phyloP scores from a whole-genome alignment of 1,140 invertebrate genomes.

The Mizuhopecten yessoensis region DNA sequence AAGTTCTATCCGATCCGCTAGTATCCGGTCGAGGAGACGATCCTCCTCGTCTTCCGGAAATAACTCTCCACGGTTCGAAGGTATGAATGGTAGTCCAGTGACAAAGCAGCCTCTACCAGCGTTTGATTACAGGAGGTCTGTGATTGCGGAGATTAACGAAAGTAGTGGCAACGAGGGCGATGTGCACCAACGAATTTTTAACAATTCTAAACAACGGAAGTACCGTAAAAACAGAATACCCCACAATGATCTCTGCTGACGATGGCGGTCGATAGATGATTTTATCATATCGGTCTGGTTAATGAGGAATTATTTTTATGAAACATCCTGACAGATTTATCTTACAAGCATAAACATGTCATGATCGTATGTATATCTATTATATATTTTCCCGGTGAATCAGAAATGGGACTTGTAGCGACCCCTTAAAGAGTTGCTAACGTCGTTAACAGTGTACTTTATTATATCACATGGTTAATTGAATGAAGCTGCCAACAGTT shows the following conservation, averaged over 20 bases:
- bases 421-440: too few relatives aligned
- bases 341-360: too few relatives aligned
- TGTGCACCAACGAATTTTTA: not conserved
- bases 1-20: not conserved
- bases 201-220: not conserved
- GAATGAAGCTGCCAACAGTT: not conserved
- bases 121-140: conserved; percentile 9
- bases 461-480: not conserved
- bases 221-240: not conserved
- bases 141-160: not conserved
- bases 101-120: not conserved
- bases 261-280: not conserved
- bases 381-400: not conserved
- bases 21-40: conserved; percentile 19
- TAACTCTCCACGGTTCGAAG: conserved; percentile 23
- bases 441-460: too few relatives aligned
- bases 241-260: not conserved
- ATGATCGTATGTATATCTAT: not conserved
- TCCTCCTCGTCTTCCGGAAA: conserved; percentile 37
- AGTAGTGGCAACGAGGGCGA: not conserved
- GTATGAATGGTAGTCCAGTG: conserved; percentile 25
- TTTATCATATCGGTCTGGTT: not conserved
- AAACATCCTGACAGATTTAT: too few relatives aligned
- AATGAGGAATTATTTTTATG: not conserved
- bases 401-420: not conserved